A percentile compares a stretch with the other conserved stretches of the same genome.
phyloP scores from a whole-genome alignment of 2,888 invertebrate genomes.

The Drosophila cognata region DNA sequence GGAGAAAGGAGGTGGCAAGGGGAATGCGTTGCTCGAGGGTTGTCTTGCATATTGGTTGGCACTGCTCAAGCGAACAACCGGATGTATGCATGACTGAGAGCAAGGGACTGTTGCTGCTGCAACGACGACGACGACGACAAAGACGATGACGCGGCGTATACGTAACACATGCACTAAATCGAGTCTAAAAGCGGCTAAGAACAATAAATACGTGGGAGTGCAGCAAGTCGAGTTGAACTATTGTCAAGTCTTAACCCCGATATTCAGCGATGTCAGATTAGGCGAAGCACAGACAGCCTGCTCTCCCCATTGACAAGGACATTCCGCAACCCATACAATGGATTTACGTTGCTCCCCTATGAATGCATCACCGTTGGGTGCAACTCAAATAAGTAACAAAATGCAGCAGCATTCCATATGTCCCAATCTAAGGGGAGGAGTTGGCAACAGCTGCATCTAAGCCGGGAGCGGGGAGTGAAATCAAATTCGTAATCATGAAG shows the following conservation, averaged over 20 bases:
- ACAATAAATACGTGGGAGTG: slow-evolving; percentile 67
- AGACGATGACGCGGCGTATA: slow-evolving; percentile 57
- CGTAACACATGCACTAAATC: slow-evolving; percentile 56
- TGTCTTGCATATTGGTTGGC: slow-evolving; percentile 45
- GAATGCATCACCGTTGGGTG: slow-evolving; percentile 61
- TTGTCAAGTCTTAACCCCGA: slow-evolving; percentile 81
- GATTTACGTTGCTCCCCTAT: slow-evolving; percentile 41
- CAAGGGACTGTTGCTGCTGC: slow-evolving; percentile 7
- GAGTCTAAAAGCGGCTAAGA: slow-evolving; percentile 57
- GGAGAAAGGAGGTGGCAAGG: slow-evolving; percentile 4
- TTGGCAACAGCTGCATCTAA: slow-evolving; percentile 18
- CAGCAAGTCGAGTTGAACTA: slow-evolving; percentile 78
- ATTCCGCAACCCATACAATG: not conserved
- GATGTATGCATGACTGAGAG: slow-evolving; percentile 9
- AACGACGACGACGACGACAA: slow-evolving; percentile 9
- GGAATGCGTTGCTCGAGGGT: slow-evolving; percentile 28
- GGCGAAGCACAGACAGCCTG: slow-evolving; percentile 35
- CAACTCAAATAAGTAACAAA: slow-evolving; percentile 70
- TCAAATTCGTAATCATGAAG: slow-evolving; percentile 63
- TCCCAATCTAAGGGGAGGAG: slow-evolving; percentile 34
- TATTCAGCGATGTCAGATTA: slow-evolving; percentile 80
- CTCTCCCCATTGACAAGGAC: not conserved
- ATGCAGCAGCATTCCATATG: slow-evolving; percentile 47
- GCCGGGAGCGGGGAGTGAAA: not conserved
- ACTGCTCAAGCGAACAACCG: slow-evolving; percentile 13